A percentile compares a stretch with the other conserved stretches of the same genome.
Evolutionary conservation across 2,888 invertebrate genomes (phyloP).

Genomic region (Spialia ferax): DNA sequence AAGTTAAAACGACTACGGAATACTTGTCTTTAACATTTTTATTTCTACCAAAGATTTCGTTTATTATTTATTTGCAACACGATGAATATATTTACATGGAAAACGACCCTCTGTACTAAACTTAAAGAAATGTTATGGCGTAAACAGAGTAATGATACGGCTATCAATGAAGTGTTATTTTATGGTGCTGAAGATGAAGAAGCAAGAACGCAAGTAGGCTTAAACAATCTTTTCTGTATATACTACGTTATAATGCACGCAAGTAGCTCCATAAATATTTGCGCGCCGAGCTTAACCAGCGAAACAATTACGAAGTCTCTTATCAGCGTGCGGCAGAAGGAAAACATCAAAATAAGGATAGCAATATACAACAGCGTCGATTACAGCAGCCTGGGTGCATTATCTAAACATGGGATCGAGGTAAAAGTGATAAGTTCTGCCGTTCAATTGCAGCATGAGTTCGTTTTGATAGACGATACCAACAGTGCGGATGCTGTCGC

Average conservation of each 20-base stretch:
- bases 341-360: slow-evolving; percentile 58
- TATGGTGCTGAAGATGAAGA: slow-evolving; percentile 62
- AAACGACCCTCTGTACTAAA: slow-evolving; percentile 15
- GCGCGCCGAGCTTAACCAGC: slow-evolving; percentile 64
- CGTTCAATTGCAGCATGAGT: slow-evolving; percentile 65
- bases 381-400: slow-evolving; percentile 51
- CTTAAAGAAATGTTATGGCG: slow-evolving; percentile 25
- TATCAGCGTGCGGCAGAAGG: slow-evolving; percentile 55
- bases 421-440: slow-evolving; percentile 60
- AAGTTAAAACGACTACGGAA: neutral
- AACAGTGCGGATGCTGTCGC: slow-evolving; percentile 58
- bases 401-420: slow-evolving; percentile 60
- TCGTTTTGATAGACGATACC: slow-evolving; percentile 63
- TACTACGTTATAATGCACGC: slow-evolving; percentile 65
- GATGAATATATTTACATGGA: slow-evolving; percentile 52
- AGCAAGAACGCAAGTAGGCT: slow-evolving; percentile 55
- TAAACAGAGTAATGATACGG: slow-evolving; percentile 47
- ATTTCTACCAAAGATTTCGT: neutral
- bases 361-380: slow-evolving; percentile 60
- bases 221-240: slow-evolving; percentile 66
- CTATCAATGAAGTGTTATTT: slow-evolving; percentile 66
- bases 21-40: neutral
- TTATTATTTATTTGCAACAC: neutral
- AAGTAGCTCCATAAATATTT: slow-evolving; percentile 61
- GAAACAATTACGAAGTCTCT: slow-evolving; percentile 62